Percentiles rank a stretch among this genome's conserved stretches.
Conservation (phyloP, 2,113 vertebrate species). For the Pteropus alecto region DNA sequence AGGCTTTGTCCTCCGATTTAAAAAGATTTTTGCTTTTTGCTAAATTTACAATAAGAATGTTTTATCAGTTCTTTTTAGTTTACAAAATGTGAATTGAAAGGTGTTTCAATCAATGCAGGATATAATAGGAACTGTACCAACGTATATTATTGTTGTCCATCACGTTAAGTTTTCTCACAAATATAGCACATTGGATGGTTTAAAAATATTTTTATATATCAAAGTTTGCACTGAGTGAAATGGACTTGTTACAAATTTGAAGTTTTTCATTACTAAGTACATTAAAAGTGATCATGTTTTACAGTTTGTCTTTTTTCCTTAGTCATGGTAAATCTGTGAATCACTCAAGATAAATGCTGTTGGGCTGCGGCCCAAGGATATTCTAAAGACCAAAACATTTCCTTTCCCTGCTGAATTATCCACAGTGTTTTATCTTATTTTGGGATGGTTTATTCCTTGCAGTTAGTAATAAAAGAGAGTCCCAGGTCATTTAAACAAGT, state of each 20-base stretch:
- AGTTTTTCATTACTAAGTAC: neutral
- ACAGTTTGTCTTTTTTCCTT: neutral
- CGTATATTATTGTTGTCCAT: neutral
- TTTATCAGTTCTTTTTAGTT: neutral
- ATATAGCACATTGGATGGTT: neutral
- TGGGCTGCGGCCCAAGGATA: constrained; percentile 38
- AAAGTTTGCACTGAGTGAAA: neutral
- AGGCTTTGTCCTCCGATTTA: neutral
- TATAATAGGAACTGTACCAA: neutral
- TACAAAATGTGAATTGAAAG: constrained; percentile 7
- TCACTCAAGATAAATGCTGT: neutral
- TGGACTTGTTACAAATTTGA: neutral
- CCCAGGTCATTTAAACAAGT: constrained; percentile 55
- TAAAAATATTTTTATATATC: neutral
- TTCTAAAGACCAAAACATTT: constrained; percentile 47
- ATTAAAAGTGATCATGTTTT: constrained; percentile 1
- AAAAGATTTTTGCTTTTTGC: neutral
- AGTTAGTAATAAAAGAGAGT: constrained; percentile 61
- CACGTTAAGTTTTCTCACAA: neutral
- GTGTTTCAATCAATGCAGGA: neutral
- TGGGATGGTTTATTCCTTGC: constrained; percentile 44
- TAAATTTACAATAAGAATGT: neutral
- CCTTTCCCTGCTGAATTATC: constrained; percentile 58
- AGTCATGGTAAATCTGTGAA: constrained; percentile 20
- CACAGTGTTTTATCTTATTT: constrained; percentile 48